Base-by-base conservation (phyloP, 2,113 vertebrate genomes). In the Redunca redunca region DNA sequence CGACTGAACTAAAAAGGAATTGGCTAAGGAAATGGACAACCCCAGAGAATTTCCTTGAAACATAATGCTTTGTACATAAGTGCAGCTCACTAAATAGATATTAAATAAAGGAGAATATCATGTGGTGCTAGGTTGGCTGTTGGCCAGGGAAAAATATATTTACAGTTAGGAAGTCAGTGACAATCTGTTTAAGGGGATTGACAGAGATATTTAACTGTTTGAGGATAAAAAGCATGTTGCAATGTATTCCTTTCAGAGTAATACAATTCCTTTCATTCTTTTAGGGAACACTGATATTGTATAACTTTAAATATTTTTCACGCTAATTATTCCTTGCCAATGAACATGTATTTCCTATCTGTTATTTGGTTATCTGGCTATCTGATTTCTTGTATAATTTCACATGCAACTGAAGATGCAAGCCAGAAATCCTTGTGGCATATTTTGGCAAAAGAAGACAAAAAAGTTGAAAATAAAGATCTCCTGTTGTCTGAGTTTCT, bases 241-340 rank as follows among this genome's bases (percentile, higher is more conserved):
- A 82, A 46, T 57, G 10, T 40, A 86, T 78, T 90, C 43, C 10
- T 74, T 85, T 77, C 52, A 86, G 43, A 62, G 2, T 30, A 88
- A 78, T 88, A 85, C 57, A 93, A 93, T 60, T 4, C 11, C 28
- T 92, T 55, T 90, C 91, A 82, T 97, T 93, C 80, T 89, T 96
- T 90, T 88, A 88, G 92, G 46, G 43, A 96, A 83, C 87, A 67
- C 8, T 78, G 15, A 28, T 48, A 86, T 36, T 82, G 3, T 6
- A 55, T 78, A 93, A 48, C 25, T 43, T 58, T 74, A 71, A 78
- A 2, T 0, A 40, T 57, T 86, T 74, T 67, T 84, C 33, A 58
- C 7, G 58, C 78, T 90, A 95, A 91, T 57, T 25, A 87, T 62
- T 78, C 26, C 25, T 90, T 28, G 52, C 21, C 17, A 17, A 19